Percentiles rank a stretch among this genome's conserved stretches.
phyloP scores from a whole-genome alignment of 1,140 invertebrate species.

The Tachypleus tridentatus region DNA sequence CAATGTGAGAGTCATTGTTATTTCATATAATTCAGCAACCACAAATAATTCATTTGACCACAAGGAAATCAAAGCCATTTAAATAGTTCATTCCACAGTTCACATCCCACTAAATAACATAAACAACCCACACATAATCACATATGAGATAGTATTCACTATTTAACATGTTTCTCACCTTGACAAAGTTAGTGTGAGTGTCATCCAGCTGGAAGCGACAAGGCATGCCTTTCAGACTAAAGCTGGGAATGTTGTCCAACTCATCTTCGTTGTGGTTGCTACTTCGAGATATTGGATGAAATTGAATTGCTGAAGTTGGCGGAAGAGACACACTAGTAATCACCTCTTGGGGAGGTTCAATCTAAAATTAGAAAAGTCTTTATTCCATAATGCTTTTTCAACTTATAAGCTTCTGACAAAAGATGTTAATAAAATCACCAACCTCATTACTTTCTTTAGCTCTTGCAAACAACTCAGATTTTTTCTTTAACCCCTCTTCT shows the following conservation, averaged over 20 bases:
- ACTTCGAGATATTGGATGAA: constrained; percentile 51
- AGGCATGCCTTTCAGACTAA: constrained; percentile 23
- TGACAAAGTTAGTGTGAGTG: constrained; percentile 68
- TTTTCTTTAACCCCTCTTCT: constrained; percentile 50
- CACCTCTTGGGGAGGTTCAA: constrained; percentile 48
- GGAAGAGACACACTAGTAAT: constrained; percentile 56
- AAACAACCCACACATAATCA: too few species aligned
- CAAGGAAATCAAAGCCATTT: too few species aligned
- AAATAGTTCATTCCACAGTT: too few species aligned
- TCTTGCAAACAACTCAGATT: constrained; percentile 45
- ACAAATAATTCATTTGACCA: too few species aligned
- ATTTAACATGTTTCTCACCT: constrained; percentile 43
- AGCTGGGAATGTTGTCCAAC: constrained; percentile 10
- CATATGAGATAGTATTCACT: too few species aligned
- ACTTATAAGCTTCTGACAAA: too few species aligned
- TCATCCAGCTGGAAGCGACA: constrained; percentile 60
- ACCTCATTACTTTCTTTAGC: constrained; percentile 66
- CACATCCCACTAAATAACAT: too few species aligned
- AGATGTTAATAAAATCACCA: constrained; percentile 9
- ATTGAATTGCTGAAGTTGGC: constrained; percentile 49
- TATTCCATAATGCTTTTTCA: too few species aligned
- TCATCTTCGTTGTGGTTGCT: constrained; percentile 26
- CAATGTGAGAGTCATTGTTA: too few species aligned
- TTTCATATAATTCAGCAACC: too few species aligned
- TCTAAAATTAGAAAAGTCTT: constrained; percentile 33